Evolutionary conservation across 2,888 invertebrate genomes (phyloP).

Genomic region (Electrophaes corylata): DNA sequence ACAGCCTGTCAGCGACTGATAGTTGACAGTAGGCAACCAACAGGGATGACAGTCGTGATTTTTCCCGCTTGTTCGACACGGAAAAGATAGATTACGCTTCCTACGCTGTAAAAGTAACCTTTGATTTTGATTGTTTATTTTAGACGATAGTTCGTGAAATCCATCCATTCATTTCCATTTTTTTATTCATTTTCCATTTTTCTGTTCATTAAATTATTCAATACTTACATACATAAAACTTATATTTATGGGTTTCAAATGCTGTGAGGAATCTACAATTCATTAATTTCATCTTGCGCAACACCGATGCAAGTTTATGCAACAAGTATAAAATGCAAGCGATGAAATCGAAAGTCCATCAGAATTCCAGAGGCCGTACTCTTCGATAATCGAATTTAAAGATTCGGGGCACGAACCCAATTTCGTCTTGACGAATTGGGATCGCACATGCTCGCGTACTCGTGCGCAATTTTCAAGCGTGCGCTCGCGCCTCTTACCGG

Average conservation of each 20-base stretch:
- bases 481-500: conserved; percentile 26
- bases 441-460: conserved; percentile 26
- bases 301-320: conserved; percentile 21
- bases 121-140: no score
- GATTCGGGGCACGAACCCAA: conserved; percentile 57
- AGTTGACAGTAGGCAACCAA: no score
- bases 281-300: conserved; percentile 24
- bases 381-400: conserved; percentile 48
- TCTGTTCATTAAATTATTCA: no score
- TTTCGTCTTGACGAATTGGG: conserved; percentile 44
- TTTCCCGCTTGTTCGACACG: no score
- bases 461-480: conserved; percentile 26
- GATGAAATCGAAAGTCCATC: conserved; percentile 73
- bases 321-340: conserved; percentile 36
- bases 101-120: no score
- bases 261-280: conserved; percentile 20
- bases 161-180: no score
- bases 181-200: no score
- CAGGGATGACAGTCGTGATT: no score
- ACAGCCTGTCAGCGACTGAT: no score
- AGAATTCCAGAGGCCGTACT: conserved; percentile 45
- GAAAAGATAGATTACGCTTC: no score
- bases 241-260: conserved; percentile 1
- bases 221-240: no score
- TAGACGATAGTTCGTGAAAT: no score